phyloP scores from a whole-genome alignment of 92 coral and sea anemone genomes.

The Ricordea florida region DNA sequence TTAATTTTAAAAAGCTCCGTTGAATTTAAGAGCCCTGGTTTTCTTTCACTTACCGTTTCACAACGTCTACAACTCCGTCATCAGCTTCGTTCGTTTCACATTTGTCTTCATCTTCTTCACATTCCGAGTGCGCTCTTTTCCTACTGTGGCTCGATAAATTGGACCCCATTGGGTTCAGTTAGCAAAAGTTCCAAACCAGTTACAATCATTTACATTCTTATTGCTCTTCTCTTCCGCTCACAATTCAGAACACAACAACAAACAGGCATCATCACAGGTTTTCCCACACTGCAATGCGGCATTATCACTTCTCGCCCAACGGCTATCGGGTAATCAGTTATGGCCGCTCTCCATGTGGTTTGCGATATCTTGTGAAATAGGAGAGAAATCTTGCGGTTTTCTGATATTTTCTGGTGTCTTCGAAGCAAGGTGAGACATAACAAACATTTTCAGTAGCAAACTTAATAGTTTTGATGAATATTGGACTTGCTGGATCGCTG shows the following conservation, averaged over 20 bases:
- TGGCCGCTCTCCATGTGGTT: slow-evolving; percentile 25
- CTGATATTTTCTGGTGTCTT: background rate
- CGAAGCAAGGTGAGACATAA: background rate
- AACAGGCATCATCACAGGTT: slow-evolving; percentile 23
- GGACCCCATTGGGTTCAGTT: slow-evolving; percentile 39
- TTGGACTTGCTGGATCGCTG: no score
- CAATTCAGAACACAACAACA: background rate
- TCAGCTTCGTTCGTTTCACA: slow-evolving; percentile 37
- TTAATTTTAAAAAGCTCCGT: no score
- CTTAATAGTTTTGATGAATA: no score
- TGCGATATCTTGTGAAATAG: background rate
- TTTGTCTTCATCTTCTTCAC: slow-evolving; percentile 38
- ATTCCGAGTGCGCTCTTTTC: slow-evolving; percentile 22
- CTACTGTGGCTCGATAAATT: slow-evolving; percentile 23
- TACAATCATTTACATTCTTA: background rate
- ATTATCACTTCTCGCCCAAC: background rate
- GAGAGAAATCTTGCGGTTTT: background rate
- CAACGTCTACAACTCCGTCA: slow-evolving; percentile 65
- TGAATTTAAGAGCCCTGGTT: background rate
- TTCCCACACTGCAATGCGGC: slow-evolving; percentile 35
- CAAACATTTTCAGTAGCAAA: no score
- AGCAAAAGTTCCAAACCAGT: background rate
- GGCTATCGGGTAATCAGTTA: slow-evolving; percentile 5
- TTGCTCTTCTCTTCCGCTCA: no score
- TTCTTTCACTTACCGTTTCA: slow-evolving; percentile 42